Base-by-base conservation (phyloP, 2,888 invertebrate species). In the Choristoneura rosaceana region DNA sequence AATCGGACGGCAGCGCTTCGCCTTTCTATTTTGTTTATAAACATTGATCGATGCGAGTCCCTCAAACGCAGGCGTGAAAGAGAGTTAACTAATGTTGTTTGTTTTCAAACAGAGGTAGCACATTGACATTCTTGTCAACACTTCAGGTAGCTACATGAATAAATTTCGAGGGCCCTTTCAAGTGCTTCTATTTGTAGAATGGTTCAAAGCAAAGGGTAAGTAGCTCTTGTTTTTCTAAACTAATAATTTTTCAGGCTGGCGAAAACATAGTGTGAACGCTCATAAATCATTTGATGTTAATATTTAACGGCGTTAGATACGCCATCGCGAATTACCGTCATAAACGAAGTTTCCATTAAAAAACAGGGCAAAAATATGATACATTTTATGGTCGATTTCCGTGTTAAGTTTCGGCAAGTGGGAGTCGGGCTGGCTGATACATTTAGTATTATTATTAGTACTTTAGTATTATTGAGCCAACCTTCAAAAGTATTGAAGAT, bases 311-410 rank as follows among this genome's bases (percentile, higher is more conserved):
- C 17, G 7, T 61, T 43, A 15, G 15, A 41, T 15, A 43, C 15
- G 9, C 17, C 41, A 10, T 15, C 8, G 41, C 60, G 15, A 33
- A 62, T 15, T 25, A 34, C 14, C 38, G 58, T 64, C 47, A n/a
- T 64, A 70, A 64, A 64, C 62, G 33, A 12, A 59, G 63, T 70
- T 64, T 41, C 58, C 15, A 14, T 47, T 9, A 59, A 64, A 47
- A 45, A 9, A 60, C 60, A 50, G 47, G 63, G 33, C 47, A 45
- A 47, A 15, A n/a, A 38, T 77, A 83, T 82, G 80, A 80, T 82
- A 79, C 78, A 74, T 82, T 87, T 90, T 87, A 89, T 83, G 80
- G 76, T 77, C 79, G 77, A 85, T 86, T 86, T 90, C 87, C 88
- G 82, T 82, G 76, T 60, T 77, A 79, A 81, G 80, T 80, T 86